These are phyloP conservation scores for Eretmochelys imbricata DNA, from an alignment of 2,113 vertebrate genomes.

Conservation along the genomic window DNA sequence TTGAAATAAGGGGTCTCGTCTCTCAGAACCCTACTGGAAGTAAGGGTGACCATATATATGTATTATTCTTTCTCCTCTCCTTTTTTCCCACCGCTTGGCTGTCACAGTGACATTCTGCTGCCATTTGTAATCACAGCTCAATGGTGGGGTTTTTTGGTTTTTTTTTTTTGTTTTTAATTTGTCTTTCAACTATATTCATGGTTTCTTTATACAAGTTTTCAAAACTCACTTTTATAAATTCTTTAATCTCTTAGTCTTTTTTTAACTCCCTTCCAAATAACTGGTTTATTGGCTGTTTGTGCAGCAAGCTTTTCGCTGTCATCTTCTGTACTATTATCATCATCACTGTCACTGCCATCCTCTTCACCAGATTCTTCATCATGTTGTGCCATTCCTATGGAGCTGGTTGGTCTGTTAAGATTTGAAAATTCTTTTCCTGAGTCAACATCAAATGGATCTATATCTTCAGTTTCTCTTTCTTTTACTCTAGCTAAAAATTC, in stretches of 20 bases:
- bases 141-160: not conserved
- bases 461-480: conserved; percentile 82
- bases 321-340: conserved; percentile 42
- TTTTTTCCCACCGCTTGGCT: not conserved
- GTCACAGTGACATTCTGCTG: conserved; percentile 67
- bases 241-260: conserved; percentile 53
- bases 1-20: conserved; percentile 14
- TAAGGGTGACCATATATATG: conserved; percentile 26
- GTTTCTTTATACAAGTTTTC: not conserved
- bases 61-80: conserved; percentile 5
- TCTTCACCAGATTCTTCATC: conserved; percentile 69
- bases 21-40: conserved; percentile 37
- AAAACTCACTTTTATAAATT: not conserved
- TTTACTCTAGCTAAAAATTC: conserved; percentile 81
- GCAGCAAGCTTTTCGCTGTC: not conserved
- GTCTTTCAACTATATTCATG: conserved; percentile 8
- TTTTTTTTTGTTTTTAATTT: not conserved
- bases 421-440: conserved; percentile 89
- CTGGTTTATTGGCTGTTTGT: not conserved
- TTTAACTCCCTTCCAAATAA: conserved; percentile 50
- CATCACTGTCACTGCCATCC: conserved; percentile 56
- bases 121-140: conserved; percentile 54
- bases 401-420: conserved; percentile 84
- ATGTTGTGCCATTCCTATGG: conserved; percentile 48
- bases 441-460: conserved; percentile 94